These are phyloP conservation scores for Bombus superbus DNA, from an alignment of 1,140 invertebrate species.

Conservation along the genomic window DNA sequence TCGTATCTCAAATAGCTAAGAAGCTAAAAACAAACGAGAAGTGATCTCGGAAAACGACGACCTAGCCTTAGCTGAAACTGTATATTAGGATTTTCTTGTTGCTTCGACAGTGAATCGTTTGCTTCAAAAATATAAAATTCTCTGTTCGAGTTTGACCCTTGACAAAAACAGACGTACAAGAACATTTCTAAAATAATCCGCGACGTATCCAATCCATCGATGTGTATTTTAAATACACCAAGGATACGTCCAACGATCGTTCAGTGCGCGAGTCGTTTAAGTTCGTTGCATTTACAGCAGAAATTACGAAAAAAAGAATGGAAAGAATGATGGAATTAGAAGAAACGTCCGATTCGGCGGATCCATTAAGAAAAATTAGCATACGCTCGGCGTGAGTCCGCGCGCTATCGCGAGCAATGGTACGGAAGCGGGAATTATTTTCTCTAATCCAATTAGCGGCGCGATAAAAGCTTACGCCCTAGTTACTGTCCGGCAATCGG, in stretches of 20 bases:
- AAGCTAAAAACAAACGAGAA: neutral
- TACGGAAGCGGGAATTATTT: constrained; percentile 67
- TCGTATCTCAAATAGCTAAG: neutral
- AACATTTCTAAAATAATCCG: too few relatives aligned
- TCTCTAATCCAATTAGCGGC: constrained; percentile 69
- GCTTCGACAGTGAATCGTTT: too few relatives aligned
- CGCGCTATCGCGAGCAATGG: constrained; percentile 62
- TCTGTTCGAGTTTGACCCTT: too few relatives aligned
- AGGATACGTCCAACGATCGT: neutral
- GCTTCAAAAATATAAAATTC: too few relatives aligned
- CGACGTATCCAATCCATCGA: too few relatives aligned
- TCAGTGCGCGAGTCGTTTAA: neutral
- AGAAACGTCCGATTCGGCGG: constrained; percentile 54
- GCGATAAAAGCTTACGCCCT: constrained; percentile 64
- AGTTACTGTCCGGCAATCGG: constrained; percentile 60
- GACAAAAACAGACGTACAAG: too few relatives aligned
- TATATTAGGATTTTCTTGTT: neutral
- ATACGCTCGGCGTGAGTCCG: constrained; percentile 46
- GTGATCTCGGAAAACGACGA: neutral
- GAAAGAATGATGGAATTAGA: constrained; percentile 42
- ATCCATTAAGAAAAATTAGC: constrained; percentile 67
- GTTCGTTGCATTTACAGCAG: too few relatives aligned
- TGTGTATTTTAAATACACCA: too few relatives aligned
- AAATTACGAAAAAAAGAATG: neutral
- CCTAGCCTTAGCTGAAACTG: neutral